Evolutionary conservation across 2,113 vertebrate genomes (phyloP).

Genomic region (Agelaius tricolor): DNA sequence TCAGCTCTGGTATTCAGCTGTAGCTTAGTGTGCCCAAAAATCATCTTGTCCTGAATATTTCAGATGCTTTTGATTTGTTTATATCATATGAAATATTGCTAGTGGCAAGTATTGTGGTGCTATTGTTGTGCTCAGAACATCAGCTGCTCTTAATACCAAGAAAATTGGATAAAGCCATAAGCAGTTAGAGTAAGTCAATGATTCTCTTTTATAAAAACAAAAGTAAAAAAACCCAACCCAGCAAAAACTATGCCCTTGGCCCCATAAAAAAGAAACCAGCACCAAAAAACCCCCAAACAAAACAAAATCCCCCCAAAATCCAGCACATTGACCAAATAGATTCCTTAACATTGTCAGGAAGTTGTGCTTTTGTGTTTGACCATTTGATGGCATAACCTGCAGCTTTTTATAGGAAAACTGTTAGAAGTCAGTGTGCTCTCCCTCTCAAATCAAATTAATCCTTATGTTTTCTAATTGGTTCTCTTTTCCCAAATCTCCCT

Average conservation of each 20-base stretch:
- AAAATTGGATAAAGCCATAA: constrained; percentile 10
- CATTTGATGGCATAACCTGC: not conserved
- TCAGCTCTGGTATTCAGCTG: constrained; percentile 16
- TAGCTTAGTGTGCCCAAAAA: not conserved
- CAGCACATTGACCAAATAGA: not conserved
- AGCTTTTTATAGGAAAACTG: not conserved
- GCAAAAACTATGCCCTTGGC: not conserved
- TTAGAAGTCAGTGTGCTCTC: not conserved
- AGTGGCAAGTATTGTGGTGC: not conserved
- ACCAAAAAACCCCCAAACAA: not conserved
- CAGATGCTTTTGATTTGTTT: constrained; percentile 38
- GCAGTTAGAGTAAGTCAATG: not conserved
- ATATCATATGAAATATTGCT: not conserved
- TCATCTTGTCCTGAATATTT: constrained; percentile 45
- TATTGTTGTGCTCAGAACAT: not conserved
- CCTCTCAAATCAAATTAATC: not conserved
- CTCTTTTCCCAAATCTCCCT: not conserved
- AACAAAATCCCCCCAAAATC: not conserved
- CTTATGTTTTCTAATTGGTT: not conserved
- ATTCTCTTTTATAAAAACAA: not conserved
- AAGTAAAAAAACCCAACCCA: not conserved
- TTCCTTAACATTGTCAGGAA: not conserved
- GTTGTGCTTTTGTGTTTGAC: not conserved
- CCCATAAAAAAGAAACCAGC: not conserved
- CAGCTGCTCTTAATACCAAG: not conserved